Evolutionary conservation across 2,888 invertebrate species (phyloP).

Genomic region (Choreutis nemorana): DNA sequence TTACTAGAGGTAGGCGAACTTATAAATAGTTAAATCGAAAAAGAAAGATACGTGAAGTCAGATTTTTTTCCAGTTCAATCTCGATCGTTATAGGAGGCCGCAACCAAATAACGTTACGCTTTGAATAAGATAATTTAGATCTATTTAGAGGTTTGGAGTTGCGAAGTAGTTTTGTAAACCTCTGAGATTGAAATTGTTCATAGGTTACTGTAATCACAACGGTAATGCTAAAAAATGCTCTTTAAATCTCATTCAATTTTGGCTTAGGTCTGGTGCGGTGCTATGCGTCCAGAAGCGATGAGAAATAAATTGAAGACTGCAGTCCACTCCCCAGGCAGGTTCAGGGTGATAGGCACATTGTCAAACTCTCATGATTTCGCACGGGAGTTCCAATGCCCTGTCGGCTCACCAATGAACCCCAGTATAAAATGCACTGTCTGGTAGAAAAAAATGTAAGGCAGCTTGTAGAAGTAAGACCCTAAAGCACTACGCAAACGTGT

Average conservation of each 20-base stretch:
- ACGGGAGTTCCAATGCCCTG: conserved; percentile 73
- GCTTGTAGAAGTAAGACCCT: no score
- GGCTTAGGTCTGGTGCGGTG: conserved; percentile 84
- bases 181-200: background rate
- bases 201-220: background rate
- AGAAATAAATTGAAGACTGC: conserved; percentile 82
- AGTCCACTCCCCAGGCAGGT: conserved; percentile 84
- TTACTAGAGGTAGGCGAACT: no score
- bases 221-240: background rate
- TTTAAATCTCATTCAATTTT: background rate
- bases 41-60: no score
- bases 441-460: conserved; percentile 42
- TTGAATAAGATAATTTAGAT: no score
- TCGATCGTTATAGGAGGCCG: no score
- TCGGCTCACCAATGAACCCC: conserved; percentile 83
- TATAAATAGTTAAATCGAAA: no score
- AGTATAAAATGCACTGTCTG: conserved; percentile 79
- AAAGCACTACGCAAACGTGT: no score
- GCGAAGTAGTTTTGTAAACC: no score
- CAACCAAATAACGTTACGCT: no score
- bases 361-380: conserved; percentile 83
- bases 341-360: conserved; percentile 80
- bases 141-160: no score
- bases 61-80: no score
- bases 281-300: conserved; percentile 82